phyloP scores from a whole-genome alignment of 2,113 vertebrate species.

The Carassius carassius region DNA sequence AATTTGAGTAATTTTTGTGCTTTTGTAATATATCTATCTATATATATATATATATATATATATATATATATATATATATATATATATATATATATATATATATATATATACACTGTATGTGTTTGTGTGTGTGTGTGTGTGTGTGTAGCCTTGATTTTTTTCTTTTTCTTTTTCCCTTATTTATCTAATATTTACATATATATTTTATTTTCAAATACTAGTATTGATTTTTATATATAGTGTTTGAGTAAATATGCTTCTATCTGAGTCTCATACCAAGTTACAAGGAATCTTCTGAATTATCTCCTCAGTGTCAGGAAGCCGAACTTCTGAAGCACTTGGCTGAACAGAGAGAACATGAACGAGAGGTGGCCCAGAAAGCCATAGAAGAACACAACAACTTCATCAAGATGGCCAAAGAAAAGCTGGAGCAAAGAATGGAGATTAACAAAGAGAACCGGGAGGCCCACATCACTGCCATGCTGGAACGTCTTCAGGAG shows the following conservation, averaged over 20 bases:
- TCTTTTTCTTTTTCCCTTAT: too few species aligned
- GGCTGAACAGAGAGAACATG: slow-evolving; percentile 87
- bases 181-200: too few species aligned
- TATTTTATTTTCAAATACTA: too few species aligned
- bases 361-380: slow-evolving; percentile 90
- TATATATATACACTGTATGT: too few species aligned
- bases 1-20: too few species aligned
- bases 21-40: too few species aligned
- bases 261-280: background rate
- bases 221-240: too few species aligned
- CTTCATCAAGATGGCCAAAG: slow-evolving; percentile 87
- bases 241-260: background rate
- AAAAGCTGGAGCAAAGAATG: slow-evolving; percentile 86
- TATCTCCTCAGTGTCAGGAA: slow-evolving; percentile 82
- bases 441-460: slow-evolving; percentile 88
- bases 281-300: background rate
- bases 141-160: too few species aligned
- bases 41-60: too few species aligned
- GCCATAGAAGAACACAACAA: slow-evolving; percentile 87
- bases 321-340: slow-evolving; percentile 92
- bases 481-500: slow-evolving; percentile 87
- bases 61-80: too few species aligned
- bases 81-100: too few species aligned
- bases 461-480: slow-evolving; percentile 84
- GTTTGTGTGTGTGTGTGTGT: too few species aligned